Percentiles rank a stretch among this genome's conserved stretches.
These are phyloP conservation scores for Heliconius nattereri DNA, from an alignment of 1,140 invertebrate species.

Conservation along the genomic window DNA sequence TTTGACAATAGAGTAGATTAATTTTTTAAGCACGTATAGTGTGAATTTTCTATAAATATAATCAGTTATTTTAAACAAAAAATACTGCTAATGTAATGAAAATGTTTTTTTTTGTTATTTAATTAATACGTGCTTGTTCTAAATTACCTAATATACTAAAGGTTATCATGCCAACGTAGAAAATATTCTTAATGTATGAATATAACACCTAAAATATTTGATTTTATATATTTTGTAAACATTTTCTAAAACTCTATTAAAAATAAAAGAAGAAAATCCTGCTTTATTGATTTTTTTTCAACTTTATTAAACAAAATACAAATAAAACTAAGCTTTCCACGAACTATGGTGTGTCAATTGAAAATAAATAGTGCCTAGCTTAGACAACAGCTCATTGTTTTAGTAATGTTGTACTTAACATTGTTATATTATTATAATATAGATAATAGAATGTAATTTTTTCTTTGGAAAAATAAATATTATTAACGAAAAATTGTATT, in stretches of 20 bases:
- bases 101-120: not conserved
- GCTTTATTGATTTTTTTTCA: not conserved
- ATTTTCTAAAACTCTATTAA: not conserved
- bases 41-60: constrained; percentile 11
- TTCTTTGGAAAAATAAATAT: constrained; percentile 51
- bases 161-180: not conserved
- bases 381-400: constrained; percentile 61
- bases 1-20: constrained; percentile 47
- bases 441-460: constrained; percentile 50
- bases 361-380: constrained; percentile 76
- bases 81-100: not conserved
- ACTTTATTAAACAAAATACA: constrained; percentile 15
- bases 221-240: not conserved
- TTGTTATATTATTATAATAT: constrained; percentile 41
- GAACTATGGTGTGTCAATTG: constrained; percentile 75
- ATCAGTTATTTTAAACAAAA: not conserved
- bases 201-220: not conserved
- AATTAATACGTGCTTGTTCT: not conserved
- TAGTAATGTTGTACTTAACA: constrained; percentile 42
- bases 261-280: not conserved
- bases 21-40: constrained; percentile 23
- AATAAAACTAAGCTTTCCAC: constrained; percentile 37
- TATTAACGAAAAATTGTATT: constrained; percentile 35
- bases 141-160: not conserved
- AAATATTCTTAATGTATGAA: not conserved